Conservation (phyloP, 2,113 vertebrate genomes). For the Rafetus swinhoei region DNA sequence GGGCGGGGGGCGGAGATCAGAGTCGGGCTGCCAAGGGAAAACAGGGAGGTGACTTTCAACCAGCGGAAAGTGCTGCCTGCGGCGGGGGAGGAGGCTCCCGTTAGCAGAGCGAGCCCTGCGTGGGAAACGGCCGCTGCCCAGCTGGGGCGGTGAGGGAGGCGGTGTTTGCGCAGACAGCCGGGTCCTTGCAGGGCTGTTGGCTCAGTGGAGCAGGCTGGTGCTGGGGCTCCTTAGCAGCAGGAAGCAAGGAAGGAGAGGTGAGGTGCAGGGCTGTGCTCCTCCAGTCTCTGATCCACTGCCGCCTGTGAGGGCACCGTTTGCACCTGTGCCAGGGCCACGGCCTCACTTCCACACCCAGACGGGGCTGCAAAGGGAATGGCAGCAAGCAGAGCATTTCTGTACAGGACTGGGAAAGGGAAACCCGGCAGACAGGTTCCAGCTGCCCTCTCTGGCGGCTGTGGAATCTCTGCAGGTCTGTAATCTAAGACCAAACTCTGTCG, state of each 20-base stretch:
- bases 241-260: constrained; percentile 33
- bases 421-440: neutral
- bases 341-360: no score
- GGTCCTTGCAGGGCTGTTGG: constrained; percentile 65
- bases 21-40: neutral
- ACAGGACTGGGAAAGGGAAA: neutral
- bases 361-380: neutral
- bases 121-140: no score
- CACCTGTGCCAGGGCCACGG: neutral
- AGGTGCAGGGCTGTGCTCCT: neutral
- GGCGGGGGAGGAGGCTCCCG: no score
- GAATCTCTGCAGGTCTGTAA: neutral
- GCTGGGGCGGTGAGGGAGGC: neutral
- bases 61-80: neutral
- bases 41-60: neutral
- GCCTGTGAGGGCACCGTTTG: constrained; percentile 30
- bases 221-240: constrained; percentile 46
- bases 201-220: neutral
- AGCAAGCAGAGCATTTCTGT: neutral
- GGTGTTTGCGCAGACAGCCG: constrained; percentile 54
- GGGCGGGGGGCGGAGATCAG: no score
- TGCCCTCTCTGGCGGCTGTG: neutral
- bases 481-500: neutral
- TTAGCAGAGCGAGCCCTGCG: no score
- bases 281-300: neutral